Base-by-base conservation (phyloP, 2,797 vertebrate genomes). In the Phaenicophaeus curvirostris region DNA sequence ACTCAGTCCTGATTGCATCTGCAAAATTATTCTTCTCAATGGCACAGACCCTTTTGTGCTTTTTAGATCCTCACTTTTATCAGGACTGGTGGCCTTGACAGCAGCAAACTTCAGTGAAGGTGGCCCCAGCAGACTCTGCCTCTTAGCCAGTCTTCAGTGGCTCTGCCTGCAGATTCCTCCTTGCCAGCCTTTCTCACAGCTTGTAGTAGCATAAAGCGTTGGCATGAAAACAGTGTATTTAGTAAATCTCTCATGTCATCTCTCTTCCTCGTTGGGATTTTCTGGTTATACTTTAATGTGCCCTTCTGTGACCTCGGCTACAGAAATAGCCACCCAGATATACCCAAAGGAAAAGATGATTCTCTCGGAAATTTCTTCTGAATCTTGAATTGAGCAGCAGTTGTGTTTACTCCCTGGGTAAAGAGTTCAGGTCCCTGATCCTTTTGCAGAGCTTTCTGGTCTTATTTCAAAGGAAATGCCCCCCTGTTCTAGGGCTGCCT, bases 271-370 rank as follows among this genome's bases (percentile, higher is more conserved):
- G 0, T 27, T 5, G 15, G 51, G 58, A 62, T 85, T 85, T 94
- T 91, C 87, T 87, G 15, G 25, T 93, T 68, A 80, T 81, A n/a
- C 39, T 94, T 57, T 91, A 55, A 73, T 78, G 18, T 75, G 73
- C 66, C 39, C 62, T 95, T 91, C 66, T 0, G 1, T 89, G 94
- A 91, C 78, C 82, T 91, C 55, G 11, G 54, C 87, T 87, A 42
- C 87, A 91, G 93, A 95, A 96, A 95, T 94, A 96, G 58, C 91
- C 62, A 55, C 44, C 11, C 73, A 91, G 89, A 81, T 87, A 89
- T 91, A 93, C 87, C 94, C 66, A 66, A 85, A 95, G 94, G 92
- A 96, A 79, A 94, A 85, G 79, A 94, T 46, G 31, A 82, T 91
- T 91, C 79, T 91, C 62, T 91, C 0, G 7, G 87, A 96, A 91